These are phyloP conservation scores for Capromys pilorides DNA, from an alignment of 2,797 vertebrate species.

Conservation along the genomic window DNA sequence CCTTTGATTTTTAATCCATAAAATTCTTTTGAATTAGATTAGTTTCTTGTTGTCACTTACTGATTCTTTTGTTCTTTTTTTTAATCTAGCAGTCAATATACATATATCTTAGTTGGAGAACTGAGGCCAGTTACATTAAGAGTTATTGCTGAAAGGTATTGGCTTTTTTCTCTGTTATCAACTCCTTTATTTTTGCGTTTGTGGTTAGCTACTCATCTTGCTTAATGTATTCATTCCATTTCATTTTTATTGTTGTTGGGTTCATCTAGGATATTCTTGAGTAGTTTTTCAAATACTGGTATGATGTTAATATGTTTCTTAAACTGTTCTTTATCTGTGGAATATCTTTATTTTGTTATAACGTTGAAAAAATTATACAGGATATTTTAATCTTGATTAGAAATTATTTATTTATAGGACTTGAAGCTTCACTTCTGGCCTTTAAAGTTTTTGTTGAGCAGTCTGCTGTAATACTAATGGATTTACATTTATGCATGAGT, in stretches of 20 bases:
- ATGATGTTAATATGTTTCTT: neutral
- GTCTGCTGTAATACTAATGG: neutral
- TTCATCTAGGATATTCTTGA: neutral
- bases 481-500: neutral
- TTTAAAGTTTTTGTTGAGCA: neutral
- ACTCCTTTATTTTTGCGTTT: neutral
- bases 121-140: neutral
- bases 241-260: neutral
- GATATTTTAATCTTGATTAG: neutral
- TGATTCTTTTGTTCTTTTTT: neutral
- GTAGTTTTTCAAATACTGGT: neutral
- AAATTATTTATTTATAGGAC: neutral
- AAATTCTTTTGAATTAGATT: neutral
- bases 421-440: neutral
- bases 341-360: neutral
- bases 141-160: neutral
- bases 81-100: neutral
- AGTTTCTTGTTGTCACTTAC: neutral
- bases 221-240: neutral
- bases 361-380: neutral
- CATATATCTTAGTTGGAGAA: neutral
- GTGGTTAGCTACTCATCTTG: neutral
- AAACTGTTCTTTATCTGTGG: neutral
- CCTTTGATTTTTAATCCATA: neutral
- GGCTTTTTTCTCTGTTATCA: neutral